Conservation (phyloP, 2,797 vertebrate genomes). For the Schizopygopsis malacanthus region DNA sequence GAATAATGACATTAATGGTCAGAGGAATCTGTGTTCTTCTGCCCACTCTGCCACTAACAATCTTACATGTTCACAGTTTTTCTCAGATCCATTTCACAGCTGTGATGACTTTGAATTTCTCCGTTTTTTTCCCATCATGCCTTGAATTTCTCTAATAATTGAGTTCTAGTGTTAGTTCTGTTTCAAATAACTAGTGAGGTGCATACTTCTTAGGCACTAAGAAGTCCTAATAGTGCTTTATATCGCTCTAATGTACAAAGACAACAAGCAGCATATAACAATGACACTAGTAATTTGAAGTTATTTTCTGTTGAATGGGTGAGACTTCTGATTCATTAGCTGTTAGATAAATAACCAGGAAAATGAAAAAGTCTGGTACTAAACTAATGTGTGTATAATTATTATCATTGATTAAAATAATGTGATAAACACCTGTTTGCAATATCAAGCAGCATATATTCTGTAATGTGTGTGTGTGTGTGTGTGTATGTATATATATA, state of each 20-base stretch:
- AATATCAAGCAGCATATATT: too few relatives aligned
- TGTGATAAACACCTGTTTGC: neutral
- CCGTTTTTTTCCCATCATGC: conserved; percentile 49
- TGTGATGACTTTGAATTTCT: conserved; percentile 58
- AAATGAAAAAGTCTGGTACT: neutral
- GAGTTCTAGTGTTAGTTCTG: conserved; percentile 11
- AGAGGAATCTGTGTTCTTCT: conserved; percentile 49
- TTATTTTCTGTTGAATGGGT: neutral
- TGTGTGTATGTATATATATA: too few relatives aligned
- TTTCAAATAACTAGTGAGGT: conserved; percentile 21
- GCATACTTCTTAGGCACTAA: neutral
- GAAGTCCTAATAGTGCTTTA: neutral
- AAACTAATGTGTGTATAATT: neutral
- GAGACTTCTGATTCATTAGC: neutral
- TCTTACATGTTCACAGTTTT: conserved; percentile 48
- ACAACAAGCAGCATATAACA: neutral
- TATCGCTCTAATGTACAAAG: neutral
- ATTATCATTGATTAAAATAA: neutral
- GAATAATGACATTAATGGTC: conserved; percentile 57
- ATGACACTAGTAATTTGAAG: neutral
- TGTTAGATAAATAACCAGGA: neutral
- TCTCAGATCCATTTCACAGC: conserved; percentile 47
- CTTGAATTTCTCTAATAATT: conserved; percentile 56
- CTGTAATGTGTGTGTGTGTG: too few relatives aligned
- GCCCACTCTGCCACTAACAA: conserved; percentile 33